phyloP scores from a whole-genome alignment of 2,888 invertebrate species.

The Dynastes grantii region DNA sequence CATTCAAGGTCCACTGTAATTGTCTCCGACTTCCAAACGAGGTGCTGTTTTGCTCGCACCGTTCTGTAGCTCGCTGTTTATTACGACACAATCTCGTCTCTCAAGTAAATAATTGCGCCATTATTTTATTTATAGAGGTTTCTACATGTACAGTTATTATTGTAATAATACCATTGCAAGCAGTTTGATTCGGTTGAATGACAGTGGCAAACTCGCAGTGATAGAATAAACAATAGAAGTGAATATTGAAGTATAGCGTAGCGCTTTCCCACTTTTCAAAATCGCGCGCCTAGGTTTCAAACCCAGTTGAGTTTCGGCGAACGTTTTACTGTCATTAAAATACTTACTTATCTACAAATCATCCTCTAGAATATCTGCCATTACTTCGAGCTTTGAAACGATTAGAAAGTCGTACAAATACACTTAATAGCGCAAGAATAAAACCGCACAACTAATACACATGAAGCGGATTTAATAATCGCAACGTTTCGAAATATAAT shows the following conservation, averaged over 20 bases:
- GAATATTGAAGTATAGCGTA: too few relatives aligned
- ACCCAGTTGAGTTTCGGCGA: too few relatives aligned
- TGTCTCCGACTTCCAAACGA: slow-evolving; percentile 5
- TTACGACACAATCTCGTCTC: slow-evolving; percentile 35
- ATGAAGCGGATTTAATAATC: too few relatives aligned
- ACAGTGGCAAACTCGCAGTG: neutral
- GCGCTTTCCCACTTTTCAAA: too few relatives aligned
- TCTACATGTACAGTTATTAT: slow-evolving; percentile 4
- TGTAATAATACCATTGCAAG: slow-evolving; percentile 16
- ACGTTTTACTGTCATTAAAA: too few relatives aligned
- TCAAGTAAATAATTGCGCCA: slow-evolving; percentile 47
- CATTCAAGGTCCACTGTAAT: slow-evolving; percentile 11
- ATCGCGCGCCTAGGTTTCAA: too few relatives aligned
- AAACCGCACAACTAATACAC: too few relatives aligned
- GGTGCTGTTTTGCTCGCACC: neutral
- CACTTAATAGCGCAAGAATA: too few relatives aligned
- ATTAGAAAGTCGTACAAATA: too few relatives aligned
- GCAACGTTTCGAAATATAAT: neutral
- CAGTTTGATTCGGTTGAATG: slow-evolving; percentile 18
- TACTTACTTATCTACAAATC: too few relatives aligned
- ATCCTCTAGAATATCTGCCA: too few relatives aligned
- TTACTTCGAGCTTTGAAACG: too few relatives aligned
- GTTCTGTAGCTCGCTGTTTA: neutral
- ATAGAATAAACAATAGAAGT: slow-evolving; percentile 1
- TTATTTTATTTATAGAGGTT: slow-evolving; percentile 37